Percentiles rank a stretch among this genome's conserved stretches.
phyloP scores from a whole-genome alignment of 2,888 invertebrate species.

The Hirtodrosophila cameraria region DNA sequence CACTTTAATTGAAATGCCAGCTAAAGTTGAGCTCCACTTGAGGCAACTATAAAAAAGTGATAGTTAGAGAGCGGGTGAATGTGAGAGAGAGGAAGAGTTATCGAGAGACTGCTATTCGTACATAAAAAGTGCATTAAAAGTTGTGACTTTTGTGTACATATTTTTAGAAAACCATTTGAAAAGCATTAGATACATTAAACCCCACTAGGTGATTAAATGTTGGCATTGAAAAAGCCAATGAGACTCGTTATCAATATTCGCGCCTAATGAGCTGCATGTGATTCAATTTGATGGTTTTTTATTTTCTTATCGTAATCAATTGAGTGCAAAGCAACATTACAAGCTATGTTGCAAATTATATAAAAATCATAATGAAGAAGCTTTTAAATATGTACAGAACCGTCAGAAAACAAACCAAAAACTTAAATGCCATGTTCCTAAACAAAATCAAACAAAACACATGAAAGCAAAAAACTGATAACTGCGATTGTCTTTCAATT shows the following conservation, averaged over 20 bases:
- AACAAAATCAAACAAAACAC: too few relatives aligned
- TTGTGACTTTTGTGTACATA: not conserved
- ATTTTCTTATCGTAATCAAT: conserved; percentile 13
- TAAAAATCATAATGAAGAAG: too few relatives aligned
- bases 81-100: not conserved
- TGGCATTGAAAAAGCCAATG: conserved; percentile 15
- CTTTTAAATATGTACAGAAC: too few relatives aligned
- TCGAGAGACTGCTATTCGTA: not conserved
- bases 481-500: too few relatives aligned
- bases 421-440: too few relatives aligned
- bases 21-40: conserved; percentile 26
- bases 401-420: too few relatives aligned
- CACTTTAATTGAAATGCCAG: conserved; percentile 72
- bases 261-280: conserved; percentile 52
- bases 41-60: conserved; percentile 2
- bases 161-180: conserved; percentile 9
- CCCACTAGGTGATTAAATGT: conserved; percentile 20
- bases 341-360: too few relatives aligned
- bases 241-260: conserved; percentile 32
- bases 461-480: too few relatives aligned
- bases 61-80: not conserved
- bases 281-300: conserved; percentile 29
- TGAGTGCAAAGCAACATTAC: too few relatives aligned
- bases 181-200: conserved; percentile 15
- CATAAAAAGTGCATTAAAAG: conserved; percentile 14